Conservation (phyloP, 1,140 invertebrate species). For the Lordiphosa mommai region DNA sequence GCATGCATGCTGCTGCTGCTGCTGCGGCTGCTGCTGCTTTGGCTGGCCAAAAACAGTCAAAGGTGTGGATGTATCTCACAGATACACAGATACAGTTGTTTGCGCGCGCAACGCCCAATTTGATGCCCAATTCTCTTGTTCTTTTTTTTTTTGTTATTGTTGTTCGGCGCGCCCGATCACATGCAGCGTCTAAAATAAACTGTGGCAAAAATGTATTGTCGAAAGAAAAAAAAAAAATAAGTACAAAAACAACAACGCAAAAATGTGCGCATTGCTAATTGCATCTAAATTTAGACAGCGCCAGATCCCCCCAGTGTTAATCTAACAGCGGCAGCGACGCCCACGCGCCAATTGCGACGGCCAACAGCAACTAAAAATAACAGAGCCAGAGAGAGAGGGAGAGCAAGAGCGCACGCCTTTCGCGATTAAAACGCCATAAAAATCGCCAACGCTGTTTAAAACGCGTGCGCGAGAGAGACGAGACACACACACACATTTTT, state of each 20-base stretch:
- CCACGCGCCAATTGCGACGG: conserved; percentile 63
- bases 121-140: conserved; percentile 27
- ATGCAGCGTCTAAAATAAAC: conserved; percentile 75
- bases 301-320: conserved; percentile 15
- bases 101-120: conserved; percentile 45
- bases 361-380: conserved; percentile 61
- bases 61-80: conserved; percentile 67
- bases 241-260: conserved; percentile 16
- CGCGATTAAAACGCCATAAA: conserved; percentile 73
- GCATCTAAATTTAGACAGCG: conserved; percentile 62
- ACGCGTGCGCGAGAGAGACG: conserved; percentile 32
- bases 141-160: conserved; percentile 16
- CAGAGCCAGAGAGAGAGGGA: conserved; percentile 14
- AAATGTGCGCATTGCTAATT: conserved; percentile 78
- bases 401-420: conserved; percentile 31
- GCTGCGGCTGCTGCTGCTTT: conserved; percentile 8
- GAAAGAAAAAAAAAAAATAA: conserved; percentile 24
- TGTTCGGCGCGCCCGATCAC: conserved; percentile 41
- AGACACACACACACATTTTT: conserved; percentile 15
- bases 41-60: conserved; percentile 72
- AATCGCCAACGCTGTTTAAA: conserved; percentile 65
- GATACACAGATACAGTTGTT: conserved; percentile 42
- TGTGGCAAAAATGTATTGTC: conserved; percentile 73
- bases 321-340: conserved; percentile 45
- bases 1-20: neutral